Evolutionary conservation across 2,888 invertebrate species (phyloP).

Genomic region (Acholoe squamosa): DNA sequence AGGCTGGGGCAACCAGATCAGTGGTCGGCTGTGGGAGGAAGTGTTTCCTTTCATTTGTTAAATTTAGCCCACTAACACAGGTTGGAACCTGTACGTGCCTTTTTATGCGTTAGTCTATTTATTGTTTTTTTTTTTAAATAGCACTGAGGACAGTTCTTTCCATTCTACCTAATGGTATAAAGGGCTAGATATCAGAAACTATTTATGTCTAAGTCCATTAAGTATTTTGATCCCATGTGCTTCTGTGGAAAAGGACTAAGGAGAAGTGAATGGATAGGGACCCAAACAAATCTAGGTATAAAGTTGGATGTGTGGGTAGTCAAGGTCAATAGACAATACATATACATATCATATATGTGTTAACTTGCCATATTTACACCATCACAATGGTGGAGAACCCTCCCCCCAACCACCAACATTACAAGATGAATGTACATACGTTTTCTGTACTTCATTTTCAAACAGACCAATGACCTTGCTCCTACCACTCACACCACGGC

Average conservation of each 20-base stretch:
- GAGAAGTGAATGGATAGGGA: too few species aligned
- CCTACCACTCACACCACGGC: constrained; percentile 8
- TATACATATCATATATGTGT: too few species aligned
- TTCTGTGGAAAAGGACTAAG: too few species aligned
- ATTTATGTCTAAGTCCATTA: too few species aligned
- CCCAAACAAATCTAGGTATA: background rate
- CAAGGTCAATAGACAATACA: too few species aligned
- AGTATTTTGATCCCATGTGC: too few species aligned
- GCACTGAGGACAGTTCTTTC: background rate
- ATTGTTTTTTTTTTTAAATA: background rate
- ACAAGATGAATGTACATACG: background rate
- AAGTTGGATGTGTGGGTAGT: background rate
- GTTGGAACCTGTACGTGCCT: background rate
- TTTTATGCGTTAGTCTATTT: background rate
- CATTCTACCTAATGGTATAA: too few species aligned
- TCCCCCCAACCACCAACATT: background rate
- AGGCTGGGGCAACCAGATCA: background rate
- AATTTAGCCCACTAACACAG: background rate
- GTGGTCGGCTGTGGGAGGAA: background rate
- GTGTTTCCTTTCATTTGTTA: background rate
- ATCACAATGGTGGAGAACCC: background rate
- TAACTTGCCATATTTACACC: background rate
- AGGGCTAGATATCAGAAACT: too few species aligned
- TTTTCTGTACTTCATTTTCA: background rate
- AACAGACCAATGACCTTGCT: background rate